phyloP scores from a whole-genome alignment of 2,888 invertebrate genomes.

The Dynastes maya region DNA sequence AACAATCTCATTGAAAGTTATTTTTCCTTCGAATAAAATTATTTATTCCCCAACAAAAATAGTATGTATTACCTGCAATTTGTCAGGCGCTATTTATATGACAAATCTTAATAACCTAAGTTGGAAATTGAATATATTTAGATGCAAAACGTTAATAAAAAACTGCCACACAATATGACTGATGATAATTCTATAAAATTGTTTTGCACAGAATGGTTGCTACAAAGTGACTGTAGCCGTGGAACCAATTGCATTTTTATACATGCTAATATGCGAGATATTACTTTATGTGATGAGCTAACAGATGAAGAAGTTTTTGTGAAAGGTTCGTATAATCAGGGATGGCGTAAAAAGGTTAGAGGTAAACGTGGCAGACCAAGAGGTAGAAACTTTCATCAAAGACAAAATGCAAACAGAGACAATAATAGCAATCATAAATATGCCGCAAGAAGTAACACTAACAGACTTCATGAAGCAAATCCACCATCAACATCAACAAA shows the following conservation, averaged over 20 bases:
- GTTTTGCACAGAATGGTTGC: constrained; percentile 46
- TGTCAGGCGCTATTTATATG: constrained; percentile 23
- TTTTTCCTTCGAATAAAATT: too few relatives aligned
- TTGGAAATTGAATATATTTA: not conserved
- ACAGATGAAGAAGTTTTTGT: constrained; percentile 49
- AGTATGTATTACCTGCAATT: not conserved
- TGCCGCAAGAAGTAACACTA: constrained; percentile 30
- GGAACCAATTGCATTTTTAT: constrained; percentile 50
- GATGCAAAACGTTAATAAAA: too few relatives aligned
- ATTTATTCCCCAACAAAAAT: too few relatives aligned
- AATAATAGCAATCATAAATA: constrained; percentile 33
- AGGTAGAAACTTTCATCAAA: not conserved
- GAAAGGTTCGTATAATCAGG: constrained; percentile 45
- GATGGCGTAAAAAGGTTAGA: constrained; percentile 20
- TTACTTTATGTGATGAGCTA: constrained; percentile 38
- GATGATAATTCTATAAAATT: constrained; percentile 33
- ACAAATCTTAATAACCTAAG: constrained; percentile 13
- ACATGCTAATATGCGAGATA: constrained; percentile 49
- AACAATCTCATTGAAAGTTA: too few relatives aligned
- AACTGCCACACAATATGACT: constrained; percentile 22
- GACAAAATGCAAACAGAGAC: constrained; percentile 26
- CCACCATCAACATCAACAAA: constrained; percentile 28
- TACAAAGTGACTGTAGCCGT: constrained; percentile 49
- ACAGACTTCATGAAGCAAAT: constrained; percentile 23
- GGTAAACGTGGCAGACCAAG: constrained; percentile 22